A percentile compares a stretch with the other conserved stretches of the same genome.
Conservation (phyloP, 35 echinoderm and acorn worm genomes). For the Hemicentrotus pulcherrimus region DNA sequence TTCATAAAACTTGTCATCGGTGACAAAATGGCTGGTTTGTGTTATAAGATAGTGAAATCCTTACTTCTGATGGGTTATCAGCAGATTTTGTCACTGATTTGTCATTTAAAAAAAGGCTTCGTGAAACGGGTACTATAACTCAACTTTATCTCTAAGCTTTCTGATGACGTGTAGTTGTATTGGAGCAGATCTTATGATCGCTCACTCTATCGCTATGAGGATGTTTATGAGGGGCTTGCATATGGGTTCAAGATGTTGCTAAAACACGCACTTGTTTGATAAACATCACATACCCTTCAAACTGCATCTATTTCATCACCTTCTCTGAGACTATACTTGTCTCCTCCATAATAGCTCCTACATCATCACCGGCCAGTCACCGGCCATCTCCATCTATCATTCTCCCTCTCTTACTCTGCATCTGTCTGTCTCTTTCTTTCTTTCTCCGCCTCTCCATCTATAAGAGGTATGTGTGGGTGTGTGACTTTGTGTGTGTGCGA, state of each 20-base stretch:
- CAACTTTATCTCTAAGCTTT: not conserved
- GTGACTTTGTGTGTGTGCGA: too few species aligned
- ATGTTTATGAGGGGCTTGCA: not conserved
- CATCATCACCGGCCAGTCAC: not conserved
- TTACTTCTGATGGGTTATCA: too few species aligned
- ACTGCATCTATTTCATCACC: conserved; percentile 1
- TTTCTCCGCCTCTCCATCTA: not conserved
- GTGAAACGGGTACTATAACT: too few species aligned
- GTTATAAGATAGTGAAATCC: too few species aligned
- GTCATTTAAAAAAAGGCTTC: too few species aligned
- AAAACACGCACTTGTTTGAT: not conserved
- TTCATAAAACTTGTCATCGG: too few species aligned
- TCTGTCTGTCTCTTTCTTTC: not conserved
- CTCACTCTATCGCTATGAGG: not conserved
- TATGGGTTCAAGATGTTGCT: not conserved
- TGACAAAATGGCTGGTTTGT: too few species aligned
- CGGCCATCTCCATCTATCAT: not conserved
- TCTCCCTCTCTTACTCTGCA: not conserved
- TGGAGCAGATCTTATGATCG: not conserved
- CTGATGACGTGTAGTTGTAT: not conserved
- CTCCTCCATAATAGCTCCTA: not conserved
- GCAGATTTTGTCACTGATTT: too few species aligned
- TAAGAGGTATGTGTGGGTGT: too few species aligned
- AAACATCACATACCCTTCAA: not conserved
- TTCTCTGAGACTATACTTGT: not conserved